Conservation (phyloP, 2,113 vertebrate genomes). For the Noturus placidus region DNA sequence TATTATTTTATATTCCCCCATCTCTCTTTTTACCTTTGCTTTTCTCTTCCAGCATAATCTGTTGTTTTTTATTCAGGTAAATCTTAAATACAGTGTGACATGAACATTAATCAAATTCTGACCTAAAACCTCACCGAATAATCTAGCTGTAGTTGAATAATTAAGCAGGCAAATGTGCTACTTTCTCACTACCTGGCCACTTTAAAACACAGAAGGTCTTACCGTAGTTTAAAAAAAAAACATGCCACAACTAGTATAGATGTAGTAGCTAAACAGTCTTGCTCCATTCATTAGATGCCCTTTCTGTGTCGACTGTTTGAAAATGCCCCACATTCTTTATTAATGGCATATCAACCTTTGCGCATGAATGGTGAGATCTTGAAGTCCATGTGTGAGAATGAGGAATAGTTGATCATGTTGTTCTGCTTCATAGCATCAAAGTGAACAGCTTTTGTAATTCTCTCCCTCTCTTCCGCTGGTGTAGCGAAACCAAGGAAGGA, state of each 20-base stretch:
- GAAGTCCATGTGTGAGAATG: constrained; percentile 39
- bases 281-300: not conserved
- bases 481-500: constrained; percentile 72
- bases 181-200: too few relatives aligned
- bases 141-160: not conserved
- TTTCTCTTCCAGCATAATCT: too few relatives aligned
- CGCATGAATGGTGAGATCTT: constrained; percentile 60
- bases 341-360: constrained; percentile 51
- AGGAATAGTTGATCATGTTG: constrained; percentile 65
- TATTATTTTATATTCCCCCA: too few relatives aligned
- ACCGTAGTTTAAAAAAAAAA: not conserved
- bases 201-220: not conserved
- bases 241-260: not conserved
- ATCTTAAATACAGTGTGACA: not conserved
- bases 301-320: not conserved
- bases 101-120: not conserved
- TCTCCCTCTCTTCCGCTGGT: constrained; percentile 52
- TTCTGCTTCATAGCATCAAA: constrained; percentile 76
- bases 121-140: not conserved
- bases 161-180: not conserved
- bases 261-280: not conserved
- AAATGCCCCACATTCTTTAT: not conserved
- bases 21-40: too few relatives aligned
- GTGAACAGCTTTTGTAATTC: constrained; percentile 64
- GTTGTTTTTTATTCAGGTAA: too few relatives aligned